Percentiles rank a stretch among this genome's conserved stretches.
Conservation (phyloP, 2,797 vertebrate species). For the Pipistrellus pipistrellus region DNA sequence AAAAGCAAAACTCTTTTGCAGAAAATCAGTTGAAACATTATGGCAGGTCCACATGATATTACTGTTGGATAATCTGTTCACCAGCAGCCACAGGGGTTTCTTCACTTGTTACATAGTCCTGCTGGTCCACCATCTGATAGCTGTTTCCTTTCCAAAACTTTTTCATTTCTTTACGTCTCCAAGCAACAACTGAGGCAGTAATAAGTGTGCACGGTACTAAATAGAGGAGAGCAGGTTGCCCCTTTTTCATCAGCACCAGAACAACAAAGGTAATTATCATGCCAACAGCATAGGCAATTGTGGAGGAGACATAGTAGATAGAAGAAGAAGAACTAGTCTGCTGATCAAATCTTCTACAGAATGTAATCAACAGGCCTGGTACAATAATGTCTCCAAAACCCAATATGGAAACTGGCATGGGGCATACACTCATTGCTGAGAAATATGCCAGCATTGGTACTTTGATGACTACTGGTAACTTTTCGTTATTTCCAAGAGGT, state of each 20-base stretch:
- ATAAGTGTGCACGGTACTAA: slow-evolving; percentile 96
- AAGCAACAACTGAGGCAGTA: slow-evolving; percentile 92
- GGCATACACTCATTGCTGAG: slow-evolving; percentile 92
- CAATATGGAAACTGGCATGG: slow-evolving; percentile 95
- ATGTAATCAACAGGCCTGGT: slow-evolving; percentile 97
- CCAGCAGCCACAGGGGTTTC: slow-evolving; percentile 83
- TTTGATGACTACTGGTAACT: slow-evolving; percentile 97
- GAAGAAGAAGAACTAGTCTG: slow-evolving; percentile 92
- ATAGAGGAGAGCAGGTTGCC: slow-evolving; percentile 97
- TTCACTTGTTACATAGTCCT: slow-evolving; percentile 88
- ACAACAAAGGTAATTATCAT: slow-evolving; percentile 94
- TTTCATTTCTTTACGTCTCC: slow-evolving; percentile 93
- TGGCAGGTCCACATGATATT: slow-evolving; percentile 67
- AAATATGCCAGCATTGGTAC: slow-evolving; percentile 93
- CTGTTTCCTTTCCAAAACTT: slow-evolving; percentile 95
- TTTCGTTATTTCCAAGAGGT: slow-evolving; percentile 93
- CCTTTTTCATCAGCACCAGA: slow-evolving; percentile 94
- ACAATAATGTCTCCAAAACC: slow-evolving; percentile 98
- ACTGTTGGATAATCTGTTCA: slow-evolving; percentile 85
- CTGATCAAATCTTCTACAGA: slow-evolving; percentile 97
- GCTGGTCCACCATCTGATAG: slow-evolving; percentile 92
- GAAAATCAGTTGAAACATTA: slow-evolving; percentile 78
- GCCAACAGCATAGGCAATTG: slow-evolving; percentile 94
- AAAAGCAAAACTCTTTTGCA: slow-evolving; percentile 79
- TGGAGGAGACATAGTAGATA: slow-evolving; percentile 94